Percentiles rank a stretch among this genome's conserved stretches.
Conservation (phyloP, 1,140 invertebrate genomes). For the Contarinia nasturtii region DNA sequence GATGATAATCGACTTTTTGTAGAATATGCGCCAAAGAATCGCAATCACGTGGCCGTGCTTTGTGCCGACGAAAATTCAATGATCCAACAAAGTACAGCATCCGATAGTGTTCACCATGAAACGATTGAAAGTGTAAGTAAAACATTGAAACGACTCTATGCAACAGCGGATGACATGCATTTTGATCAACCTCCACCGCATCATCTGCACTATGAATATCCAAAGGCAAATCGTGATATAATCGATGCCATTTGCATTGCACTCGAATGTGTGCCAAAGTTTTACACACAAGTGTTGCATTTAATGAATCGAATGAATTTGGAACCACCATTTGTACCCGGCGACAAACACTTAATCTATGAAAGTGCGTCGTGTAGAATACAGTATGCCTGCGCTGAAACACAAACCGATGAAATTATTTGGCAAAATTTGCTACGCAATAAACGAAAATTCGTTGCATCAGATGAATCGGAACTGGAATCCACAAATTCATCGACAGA, state of each 20-base stretch:
- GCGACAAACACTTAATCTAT: slow-evolving; percentile 8
- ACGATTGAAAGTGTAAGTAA: slow-evolving; percentile 23
- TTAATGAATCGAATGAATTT: slow-evolving; percentile 93
- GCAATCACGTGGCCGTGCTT: too few relatives aligned
- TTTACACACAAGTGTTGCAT: slow-evolving; percentile 78
- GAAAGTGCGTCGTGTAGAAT: slow-evolving; percentile 6
- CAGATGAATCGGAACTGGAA: slow-evolving; percentile 34
- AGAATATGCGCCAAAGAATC: too few relatives aligned
- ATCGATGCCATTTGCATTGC: slow-evolving; percentile 61
- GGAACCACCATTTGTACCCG: slow-evolving; percentile 53
- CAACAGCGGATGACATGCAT: slow-evolving; percentile 40
- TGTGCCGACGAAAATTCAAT: too few relatives aligned
- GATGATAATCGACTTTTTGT: too few relatives aligned
- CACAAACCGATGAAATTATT: slow-evolving; percentile 6
- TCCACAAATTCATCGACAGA: slow-evolving; percentile 31
- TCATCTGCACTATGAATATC: slow-evolving; percentile 55
- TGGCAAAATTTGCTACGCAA: background rate
- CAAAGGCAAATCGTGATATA: slow-evolving; percentile 47
- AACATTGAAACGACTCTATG: slow-evolving; percentile 46
- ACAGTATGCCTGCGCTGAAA: slow-evolving; percentile 3
- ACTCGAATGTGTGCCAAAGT: slow-evolving; percentile 50
- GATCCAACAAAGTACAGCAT: too few relatives aligned
- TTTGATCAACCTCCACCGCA: slow-evolving; percentile 52
- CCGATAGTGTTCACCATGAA: too few relatives aligned
- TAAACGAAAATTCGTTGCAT: slow-evolving; percentile 3